Evolutionary conservation across 2,888 invertebrate genomes (phyloP), one percentile per base, ranked within the genome.

Genomic region (Tiphia femorata): DNA sequence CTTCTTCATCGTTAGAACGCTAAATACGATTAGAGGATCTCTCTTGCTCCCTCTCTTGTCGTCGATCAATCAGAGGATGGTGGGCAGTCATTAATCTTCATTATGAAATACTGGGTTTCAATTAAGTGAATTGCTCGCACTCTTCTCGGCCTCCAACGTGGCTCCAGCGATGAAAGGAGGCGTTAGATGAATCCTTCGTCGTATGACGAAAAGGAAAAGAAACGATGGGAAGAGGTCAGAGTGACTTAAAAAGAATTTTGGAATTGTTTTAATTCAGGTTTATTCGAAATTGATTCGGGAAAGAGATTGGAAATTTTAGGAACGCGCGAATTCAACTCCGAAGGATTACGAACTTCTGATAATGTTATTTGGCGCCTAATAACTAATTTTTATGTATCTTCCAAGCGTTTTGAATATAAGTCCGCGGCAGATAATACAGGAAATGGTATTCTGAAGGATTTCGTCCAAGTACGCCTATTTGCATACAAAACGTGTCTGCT

Each of bases 31-130:
- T 50, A 46, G 35, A 27, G 41, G 42, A 23, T 47, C 25, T 23
- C 17, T n/a, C 53, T 48, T 41, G 43, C 40, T 52, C 17, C n/a
- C 16, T 30, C 30, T n/a, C n/a, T n/a, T n/a, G n/a, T n/a, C 44
- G 53, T 55, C 49, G 50, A 65, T 67, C 67, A 50, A 55, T 58
- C 55, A 48, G 35, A 29, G 35, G 50, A 49, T 40, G 38, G n/a
- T 43, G 37, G 52, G 38, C 48, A 40, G 46, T 58, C 67, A 49
- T 67, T 67, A 67, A 67, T 67, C 67, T 67, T 67, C 58, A 61
- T 67, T 64, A 64, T 41, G 61, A 61, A 67, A 61, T 53, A 43
- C 53, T 50, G 56, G 64, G 53, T 51, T 67, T 58, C 67, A 67
- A 67, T 67, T 67, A 67, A 64, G 58, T 33, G 58, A 61, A 67